Percentiles rank a stretch among this genome's conserved stretches.
phyloP scores from a whole-genome alignment of 2,888 invertebrate species.

The Macrophya alboannulata region DNA sequence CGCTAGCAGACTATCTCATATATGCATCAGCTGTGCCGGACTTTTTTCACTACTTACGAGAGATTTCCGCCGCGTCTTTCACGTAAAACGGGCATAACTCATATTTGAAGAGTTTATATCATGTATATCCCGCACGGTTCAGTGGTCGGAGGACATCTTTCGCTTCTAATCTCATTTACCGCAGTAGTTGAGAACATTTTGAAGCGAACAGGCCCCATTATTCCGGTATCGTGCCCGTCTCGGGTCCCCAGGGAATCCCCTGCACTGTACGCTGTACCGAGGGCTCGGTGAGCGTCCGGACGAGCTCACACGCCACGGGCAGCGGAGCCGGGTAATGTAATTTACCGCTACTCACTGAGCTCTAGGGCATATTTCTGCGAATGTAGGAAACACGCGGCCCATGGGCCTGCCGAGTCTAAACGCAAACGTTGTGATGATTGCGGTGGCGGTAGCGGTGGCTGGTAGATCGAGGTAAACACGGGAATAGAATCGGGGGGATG shows the following conservation, averaged over 20 bases:
- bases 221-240: neutral
- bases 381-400: neutral
- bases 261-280: neutral
- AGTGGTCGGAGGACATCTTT: neutral
- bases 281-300: slow-evolving; percentile 19
- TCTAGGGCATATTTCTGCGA: slow-evolving; percentile 16
- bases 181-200: slow-evolving; percentile 13
- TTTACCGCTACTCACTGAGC: slow-evolving; percentile 43
- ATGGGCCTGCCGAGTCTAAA: neutral
- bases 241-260: neutral
- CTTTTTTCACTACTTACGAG: neutral
- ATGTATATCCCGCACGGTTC: neutral
- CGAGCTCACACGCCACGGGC: slow-evolving; percentile 25
- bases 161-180: neutral
- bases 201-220: neutral
- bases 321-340: slow-evolving; percentile 16
- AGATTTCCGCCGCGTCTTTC: neutral
- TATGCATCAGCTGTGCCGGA: neutral
- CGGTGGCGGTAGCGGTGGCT: slow-evolving; percentile 6
- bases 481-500: slow-evolving; percentile 37
- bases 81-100: neutral
- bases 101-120: neutral
- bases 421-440: slow-evolving; percentile 9
- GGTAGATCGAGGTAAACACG: slow-evolving; percentile 28
- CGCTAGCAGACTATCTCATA: neutral